Percentiles rank a stretch among this genome's conserved stretches.
Conservation (phyloP, 2,113 vertebrate genomes). For the Hemichromis elongatus region DNA sequence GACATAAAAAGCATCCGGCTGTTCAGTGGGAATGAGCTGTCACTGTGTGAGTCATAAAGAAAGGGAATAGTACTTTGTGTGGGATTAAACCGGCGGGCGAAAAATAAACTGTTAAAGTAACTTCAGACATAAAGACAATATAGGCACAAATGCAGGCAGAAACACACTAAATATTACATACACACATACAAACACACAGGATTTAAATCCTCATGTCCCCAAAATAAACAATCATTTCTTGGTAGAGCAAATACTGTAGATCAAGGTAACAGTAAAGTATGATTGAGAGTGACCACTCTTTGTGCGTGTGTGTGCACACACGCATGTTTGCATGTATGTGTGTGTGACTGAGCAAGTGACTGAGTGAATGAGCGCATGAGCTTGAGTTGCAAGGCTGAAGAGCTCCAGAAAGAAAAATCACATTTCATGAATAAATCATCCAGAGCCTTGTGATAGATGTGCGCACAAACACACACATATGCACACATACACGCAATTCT, state of each 20-base stretch:
- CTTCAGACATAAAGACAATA: background rate
- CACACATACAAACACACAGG: slow-evolving; percentile 2
- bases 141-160: background rate
- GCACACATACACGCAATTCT: background rate
- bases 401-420: slow-evolving; percentile 62
- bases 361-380: slow-evolving; percentile 1
- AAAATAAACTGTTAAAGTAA: slow-evolving; percentile 10
- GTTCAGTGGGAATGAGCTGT: slow-evolving; percentile 27
- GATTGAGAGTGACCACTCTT: slow-evolving; percentile 27
- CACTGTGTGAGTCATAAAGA: slow-evolving; percentile 49
- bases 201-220: slow-evolving; percentile 46
- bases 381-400: slow-evolving; percentile 36
- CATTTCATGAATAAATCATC: slow-evolving; percentile 71
- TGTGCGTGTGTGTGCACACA: background rate
- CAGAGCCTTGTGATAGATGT: slow-evolving; percentile 31
- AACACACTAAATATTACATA: background rate
- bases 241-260: slow-evolving; percentile 17
- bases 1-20: slow-evolving; percentile 4
- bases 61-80: slow-evolving; percentile 12
- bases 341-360: background rate
- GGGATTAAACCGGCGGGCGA: slow-evolving; percentile 44
- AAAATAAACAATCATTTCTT: slow-evolving; percentile 56
- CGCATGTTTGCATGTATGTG: background rate
- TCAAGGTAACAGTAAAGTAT: slow-evolving; percentile 38
- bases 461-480: background rate